Evolutionary conservation across 2,797 vertebrate species (phyloP).

Genomic region (Halcyon chelicuti): DNA sequence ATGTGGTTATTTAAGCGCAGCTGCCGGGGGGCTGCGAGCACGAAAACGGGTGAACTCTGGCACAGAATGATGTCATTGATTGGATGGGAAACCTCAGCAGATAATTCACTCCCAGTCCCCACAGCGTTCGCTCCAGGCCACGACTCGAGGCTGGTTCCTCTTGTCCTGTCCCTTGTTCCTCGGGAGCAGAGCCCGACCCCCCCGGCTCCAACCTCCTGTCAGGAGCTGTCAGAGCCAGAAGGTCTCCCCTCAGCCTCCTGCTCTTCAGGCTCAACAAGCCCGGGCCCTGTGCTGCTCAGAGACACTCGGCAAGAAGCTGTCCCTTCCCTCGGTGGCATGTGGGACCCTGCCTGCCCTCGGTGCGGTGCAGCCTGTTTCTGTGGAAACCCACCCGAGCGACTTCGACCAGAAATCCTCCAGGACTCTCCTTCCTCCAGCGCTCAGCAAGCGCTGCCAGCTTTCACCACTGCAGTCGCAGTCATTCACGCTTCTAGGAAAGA

Average conservation of each 20-base stretch:
- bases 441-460: neutral
- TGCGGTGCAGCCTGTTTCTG: neutral
- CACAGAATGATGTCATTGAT: conserved; percentile 40
- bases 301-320: rapidly evolving
- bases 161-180: neutral
- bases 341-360: neutral
- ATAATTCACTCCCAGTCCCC: neutral
- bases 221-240: too few species aligned
- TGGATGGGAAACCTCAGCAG: conserved; percentile 17
- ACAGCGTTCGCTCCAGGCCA: neutral
- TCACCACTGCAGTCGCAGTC: neutral
- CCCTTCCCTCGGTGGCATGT: rapidly evolving
- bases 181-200: too few species aligned
- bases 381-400: neutral
- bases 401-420: neutral
- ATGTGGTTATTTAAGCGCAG: conserved; percentile 58
- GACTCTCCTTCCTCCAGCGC: neutral
- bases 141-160: too few species aligned
- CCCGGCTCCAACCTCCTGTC: too few species aligned
- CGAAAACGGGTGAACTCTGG: conserved; percentile 10
- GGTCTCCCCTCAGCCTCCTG: too few species aligned
- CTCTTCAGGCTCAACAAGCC: too few species aligned
- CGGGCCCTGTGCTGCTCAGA: too few species aligned
- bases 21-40: neutral
- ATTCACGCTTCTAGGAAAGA: neutral